These are phyloP conservation scores for Iphiclides podalirius DNA, from an alignment of 2,888 invertebrate species.

Conservation along the genomic window DNA sequence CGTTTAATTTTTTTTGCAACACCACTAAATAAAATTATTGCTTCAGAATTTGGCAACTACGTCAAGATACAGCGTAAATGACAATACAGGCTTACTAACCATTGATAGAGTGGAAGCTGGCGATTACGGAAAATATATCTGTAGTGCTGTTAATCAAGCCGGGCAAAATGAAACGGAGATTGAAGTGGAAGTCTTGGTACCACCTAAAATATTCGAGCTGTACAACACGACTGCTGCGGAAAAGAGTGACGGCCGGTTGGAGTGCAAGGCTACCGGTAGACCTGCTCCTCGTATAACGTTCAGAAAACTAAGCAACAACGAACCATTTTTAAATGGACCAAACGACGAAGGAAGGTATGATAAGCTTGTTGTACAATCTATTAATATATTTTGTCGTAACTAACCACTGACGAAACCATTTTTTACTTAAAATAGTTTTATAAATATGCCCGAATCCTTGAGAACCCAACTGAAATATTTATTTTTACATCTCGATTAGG, in stretches of 20 bases:
- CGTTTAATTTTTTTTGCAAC: too few species aligned
- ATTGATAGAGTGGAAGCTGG: constrained; percentile 87
- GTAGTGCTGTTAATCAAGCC: constrained; percentile 89
- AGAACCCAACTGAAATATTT: too few species aligned
- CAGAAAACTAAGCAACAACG: constrained; percentile 84
- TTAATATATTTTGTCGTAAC: too few species aligned
- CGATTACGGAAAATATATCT: constrained; percentile 90
- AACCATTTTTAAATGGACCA: constrained; percentile 82
- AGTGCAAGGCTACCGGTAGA: constrained; percentile 89
- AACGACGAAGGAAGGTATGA: constrained; percentile 80
- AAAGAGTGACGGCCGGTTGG: constrained; percentile 82
- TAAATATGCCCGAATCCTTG: too few species aligned
- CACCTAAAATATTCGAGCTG: constrained; percentile 89
- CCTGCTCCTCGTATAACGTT: constrained; percentile 91
- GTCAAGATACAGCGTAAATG: constrained; percentile 83
- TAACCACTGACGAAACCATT: too few species aligned
- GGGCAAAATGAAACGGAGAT: constrained; percentile 85
- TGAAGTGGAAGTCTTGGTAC: constrained; percentile 86
- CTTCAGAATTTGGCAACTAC: constrained; percentile 83
- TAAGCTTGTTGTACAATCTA: too few species aligned
- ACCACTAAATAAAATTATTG: not conserved
- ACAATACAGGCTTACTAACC: constrained; percentile 84
- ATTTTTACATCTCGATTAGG: too few species aligned
- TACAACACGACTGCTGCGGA: constrained; percentile 85
- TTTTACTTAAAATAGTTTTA: too few species aligned